Base-by-base conservation (phyloP, 2,888 invertebrate species). In the Agriopis leucophaearia region DNA sequence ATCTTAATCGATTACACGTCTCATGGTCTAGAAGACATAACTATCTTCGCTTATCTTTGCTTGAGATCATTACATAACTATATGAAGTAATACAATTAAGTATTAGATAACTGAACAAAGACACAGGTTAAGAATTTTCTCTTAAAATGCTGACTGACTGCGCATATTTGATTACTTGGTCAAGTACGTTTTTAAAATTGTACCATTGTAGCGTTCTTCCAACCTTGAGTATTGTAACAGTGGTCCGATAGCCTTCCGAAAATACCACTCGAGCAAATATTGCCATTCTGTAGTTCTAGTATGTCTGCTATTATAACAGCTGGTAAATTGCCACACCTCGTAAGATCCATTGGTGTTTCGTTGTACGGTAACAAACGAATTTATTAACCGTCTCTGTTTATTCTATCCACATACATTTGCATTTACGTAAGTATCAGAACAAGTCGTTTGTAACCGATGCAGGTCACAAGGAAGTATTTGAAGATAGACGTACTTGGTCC, bases 271-370 rank as follows among this genome's bases (percentile, higher is more conserved):
- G 38, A 70, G 66, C 60, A 73, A 69, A 73, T 70, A 68, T 72
- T 67, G 70, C 68, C 68, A 66, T 65, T 68, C 59, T 74, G 70
- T 73, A 69, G 74, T 74, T 72, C 75, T 38, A 51, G 35, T 57
- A 36, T 8, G 74, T 74, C 61, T 63, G 61, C 64, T 72, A 27
- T 79, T 76, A 69, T 76, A 77, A 77, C 75, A 77, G 74, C 65
- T 70, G 70, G 57, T 71, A 54, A 69, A 65, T 71, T 47, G 71
- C 75, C 75, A 72, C 77, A 66, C 75, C 73, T 77, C 69, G 74
- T 75, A 59, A 71, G 64, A 69, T 71, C 50, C 51, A 59, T 66
- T 71, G 59, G 47, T 72, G 64, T 71, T 69, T 62, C 65, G 60
- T 63, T 62, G 69, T 67, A 48, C 38, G 35, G 58, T 70, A 70